Percentiles rank a stretch among this genome's conserved stretches.
Evolutionary conservation across 1,140 invertebrate genomes (phyloP).

Genomic region (Ceratitis capitata): DNA sequence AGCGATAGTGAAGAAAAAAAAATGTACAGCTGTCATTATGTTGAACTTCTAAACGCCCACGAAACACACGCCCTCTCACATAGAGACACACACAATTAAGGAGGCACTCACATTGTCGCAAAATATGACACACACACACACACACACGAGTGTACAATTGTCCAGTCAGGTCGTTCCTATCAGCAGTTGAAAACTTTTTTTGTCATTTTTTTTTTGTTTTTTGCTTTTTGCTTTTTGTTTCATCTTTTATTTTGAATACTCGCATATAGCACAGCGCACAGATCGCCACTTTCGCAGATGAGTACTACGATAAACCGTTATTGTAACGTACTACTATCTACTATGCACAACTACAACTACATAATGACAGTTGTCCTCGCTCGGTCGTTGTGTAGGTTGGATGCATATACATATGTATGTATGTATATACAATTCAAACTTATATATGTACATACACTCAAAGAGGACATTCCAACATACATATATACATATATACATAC

Average conservation of each 20-base stretch:
- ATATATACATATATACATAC: no score
- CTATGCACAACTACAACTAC: no score
- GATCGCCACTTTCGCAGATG: constrained; percentile 5
- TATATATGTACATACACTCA: background rate
- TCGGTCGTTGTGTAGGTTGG: background rate
- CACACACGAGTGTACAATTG: background rate
- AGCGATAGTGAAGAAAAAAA: background rate
- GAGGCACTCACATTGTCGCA: background rate
- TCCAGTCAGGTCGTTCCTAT: constrained; percentile 16
- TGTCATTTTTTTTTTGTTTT: background rate
- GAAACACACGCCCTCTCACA: background rate
- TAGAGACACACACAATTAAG: background rate
- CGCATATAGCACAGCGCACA: background rate
- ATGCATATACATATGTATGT: background rate
- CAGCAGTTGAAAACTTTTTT: background rate
- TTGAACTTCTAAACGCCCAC: background rate
- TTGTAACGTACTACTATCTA: constrained; percentile 6
- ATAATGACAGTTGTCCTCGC: constrained; percentile 29
- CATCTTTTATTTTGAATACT: background rate
- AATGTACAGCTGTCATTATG: constrained; percentile 9
- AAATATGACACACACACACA: background rate
- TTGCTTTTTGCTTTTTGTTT: no score
- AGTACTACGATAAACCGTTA: constrained; percentile 34
- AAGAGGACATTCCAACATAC: no score
- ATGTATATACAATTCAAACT: background rate